These are phyloP conservation scores for Lepus oiostolus DNA, from an alignment of 2,797 vertebrate species.

Conservation along the genomic window DNA sequence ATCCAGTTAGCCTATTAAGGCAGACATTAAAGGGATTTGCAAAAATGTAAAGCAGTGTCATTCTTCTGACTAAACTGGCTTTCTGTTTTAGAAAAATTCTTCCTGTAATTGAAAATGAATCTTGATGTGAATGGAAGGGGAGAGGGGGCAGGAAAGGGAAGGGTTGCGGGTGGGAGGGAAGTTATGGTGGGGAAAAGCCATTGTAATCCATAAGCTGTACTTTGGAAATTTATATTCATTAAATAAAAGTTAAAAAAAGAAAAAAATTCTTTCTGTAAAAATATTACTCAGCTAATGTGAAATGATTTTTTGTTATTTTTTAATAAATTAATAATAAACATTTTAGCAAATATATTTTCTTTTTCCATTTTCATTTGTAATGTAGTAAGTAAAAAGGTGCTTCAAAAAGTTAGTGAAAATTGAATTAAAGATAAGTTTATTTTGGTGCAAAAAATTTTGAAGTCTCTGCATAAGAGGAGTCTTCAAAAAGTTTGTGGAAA, in stretches of 20 bases:
- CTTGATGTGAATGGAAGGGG: too few species aligned
- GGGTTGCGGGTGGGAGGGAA: too few species aligned
- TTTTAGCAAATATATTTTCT: not conserved
- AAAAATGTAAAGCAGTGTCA: not conserved
- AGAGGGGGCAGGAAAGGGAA: too few species aligned
- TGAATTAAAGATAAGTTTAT: too few species aligned
- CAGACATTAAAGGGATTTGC: slow-evolving; percentile 33
- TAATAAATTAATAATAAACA: not conserved
- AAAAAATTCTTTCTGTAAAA: slow-evolving; percentile 25
- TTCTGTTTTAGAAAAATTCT: not conserved
- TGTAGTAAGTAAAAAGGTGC: not conserved
- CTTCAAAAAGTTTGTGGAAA: too few species aligned
- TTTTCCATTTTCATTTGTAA: slow-evolving; percentile 7
- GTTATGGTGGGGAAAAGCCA: too few species aligned
- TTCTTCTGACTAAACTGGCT: slow-evolving; percentile 35
- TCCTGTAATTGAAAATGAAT: not conserved
- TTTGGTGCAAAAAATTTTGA: too few species aligned
- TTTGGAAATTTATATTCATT: too few species aligned
- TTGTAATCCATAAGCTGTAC: too few species aligned
- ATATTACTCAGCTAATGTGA: not conserved
- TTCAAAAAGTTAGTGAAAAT: too few species aligned
- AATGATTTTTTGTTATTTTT: slow-evolving; percentile 1
- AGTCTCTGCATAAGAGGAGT: too few species aligned
- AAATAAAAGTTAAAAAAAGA: too few species aligned
- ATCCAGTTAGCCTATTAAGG: not conserved